phyloP scores from a whole-genome alignment of 2,888 invertebrate species.

The Napeogenes inachia region DNA sequence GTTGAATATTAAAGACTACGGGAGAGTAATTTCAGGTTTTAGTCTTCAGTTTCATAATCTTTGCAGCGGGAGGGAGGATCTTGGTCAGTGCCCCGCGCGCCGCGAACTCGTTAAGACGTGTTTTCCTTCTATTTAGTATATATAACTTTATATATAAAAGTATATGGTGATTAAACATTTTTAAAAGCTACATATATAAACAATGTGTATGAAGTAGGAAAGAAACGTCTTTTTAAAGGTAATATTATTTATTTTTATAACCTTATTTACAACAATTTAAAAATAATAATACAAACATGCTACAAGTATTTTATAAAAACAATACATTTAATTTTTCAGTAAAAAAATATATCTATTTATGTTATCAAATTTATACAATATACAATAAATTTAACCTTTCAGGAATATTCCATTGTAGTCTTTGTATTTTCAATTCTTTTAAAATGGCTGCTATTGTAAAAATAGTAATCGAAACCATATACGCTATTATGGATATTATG shows the following conservation, averaged over 20 bases:
- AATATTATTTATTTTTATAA: background rate
- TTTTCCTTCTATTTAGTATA: background rate
- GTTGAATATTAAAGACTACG: too few species aligned
- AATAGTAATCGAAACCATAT: too few species aligned
- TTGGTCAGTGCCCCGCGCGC: constrained; percentile 68
- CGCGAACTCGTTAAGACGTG: constrained; percentile 44
- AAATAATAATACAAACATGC: background rate
- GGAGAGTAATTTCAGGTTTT: constrained; percentile 2
- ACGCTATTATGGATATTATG: too few species aligned
- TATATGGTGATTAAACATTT: background rate
- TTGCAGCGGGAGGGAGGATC: constrained; percentile 56
- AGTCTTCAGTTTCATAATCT: constrained; percentile 48
- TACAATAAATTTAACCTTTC: too few species aligned
- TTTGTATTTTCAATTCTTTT: too few species aligned
- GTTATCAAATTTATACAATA: too few species aligned
- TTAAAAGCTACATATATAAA: background rate
- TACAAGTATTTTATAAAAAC: background rate
- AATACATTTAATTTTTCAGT: background rate
- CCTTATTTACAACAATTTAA: background rate
- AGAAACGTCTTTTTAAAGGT: background rate
- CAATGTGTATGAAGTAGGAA: background rate
- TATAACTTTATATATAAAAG: background rate
- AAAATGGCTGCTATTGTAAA: too few species aligned
- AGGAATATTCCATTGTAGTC: too few species aligned
- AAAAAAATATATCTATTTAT: too few species aligned